Percentiles rank a stretch among this genome's conserved stretches.
Conservation (phyloP, 2,113 vertebrate species). For the Vicugna pacos region DNA sequence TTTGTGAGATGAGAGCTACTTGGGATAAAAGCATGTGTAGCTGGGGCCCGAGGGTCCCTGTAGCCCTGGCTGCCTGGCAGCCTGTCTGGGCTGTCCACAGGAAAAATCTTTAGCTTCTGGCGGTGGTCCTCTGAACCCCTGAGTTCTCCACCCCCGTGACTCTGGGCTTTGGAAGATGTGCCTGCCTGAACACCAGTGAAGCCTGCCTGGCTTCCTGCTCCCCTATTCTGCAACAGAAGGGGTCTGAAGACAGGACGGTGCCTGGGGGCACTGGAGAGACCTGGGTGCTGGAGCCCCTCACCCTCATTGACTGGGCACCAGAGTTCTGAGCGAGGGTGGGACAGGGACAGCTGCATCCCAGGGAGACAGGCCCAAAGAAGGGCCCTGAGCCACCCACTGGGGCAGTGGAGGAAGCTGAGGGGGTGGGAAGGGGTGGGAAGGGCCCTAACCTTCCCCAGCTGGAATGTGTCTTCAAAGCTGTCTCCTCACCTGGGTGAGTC, state of each 20-base stretch:
- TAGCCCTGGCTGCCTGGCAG: background rate
- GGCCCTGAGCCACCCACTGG: no score
- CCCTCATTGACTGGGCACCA: rapidly evolving
- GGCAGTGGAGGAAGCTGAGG: background rate
- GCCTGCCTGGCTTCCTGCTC: background rate
- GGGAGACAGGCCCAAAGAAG: background rate
- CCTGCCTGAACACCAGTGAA: background rate
- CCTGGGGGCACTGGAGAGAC: rapidly evolving
- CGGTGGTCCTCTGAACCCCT: background rate
- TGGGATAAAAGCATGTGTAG: rapidly evolving
- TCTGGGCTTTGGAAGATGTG: background rate
- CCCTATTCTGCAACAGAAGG: background rate
- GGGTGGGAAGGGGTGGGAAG: background rate
- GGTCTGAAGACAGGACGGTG: background rate
- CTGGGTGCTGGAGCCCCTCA: background rate
- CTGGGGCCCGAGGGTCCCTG: no score
- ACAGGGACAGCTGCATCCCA: background rate
- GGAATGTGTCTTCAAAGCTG: background rate
- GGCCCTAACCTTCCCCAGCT: background rate
- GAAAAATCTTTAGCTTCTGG: background rate
- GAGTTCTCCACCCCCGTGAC: background rate
- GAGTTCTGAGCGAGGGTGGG: background rate
- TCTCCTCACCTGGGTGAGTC: background rate
- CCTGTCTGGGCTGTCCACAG: no score
- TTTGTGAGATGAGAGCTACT: background rate